phyloP scores from a whole-genome alignment of 2,113 vertebrate species.

The Nyctibius bracteatus region DNA sequence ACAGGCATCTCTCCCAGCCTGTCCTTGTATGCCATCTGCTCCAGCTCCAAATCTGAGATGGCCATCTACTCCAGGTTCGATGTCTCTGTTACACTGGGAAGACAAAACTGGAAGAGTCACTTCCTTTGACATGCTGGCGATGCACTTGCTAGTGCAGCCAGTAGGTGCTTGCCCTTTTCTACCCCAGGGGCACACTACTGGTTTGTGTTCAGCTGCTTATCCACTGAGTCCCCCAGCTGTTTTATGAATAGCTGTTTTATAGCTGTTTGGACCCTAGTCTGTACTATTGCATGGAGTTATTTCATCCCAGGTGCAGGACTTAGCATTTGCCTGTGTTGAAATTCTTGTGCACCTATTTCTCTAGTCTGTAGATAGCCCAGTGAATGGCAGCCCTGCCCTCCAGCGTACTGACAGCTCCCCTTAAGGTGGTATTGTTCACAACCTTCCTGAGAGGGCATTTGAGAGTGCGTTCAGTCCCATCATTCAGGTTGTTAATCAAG shows the following conservation, averaged over 20 bases:
- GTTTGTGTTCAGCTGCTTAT: background rate
- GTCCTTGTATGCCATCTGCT: background rate
- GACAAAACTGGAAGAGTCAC: background rate
- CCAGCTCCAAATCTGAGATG: background rate
- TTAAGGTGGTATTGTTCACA: background rate
- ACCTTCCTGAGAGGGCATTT: background rate
- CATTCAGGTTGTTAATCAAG: background rate
- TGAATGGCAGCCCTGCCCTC: background rate
- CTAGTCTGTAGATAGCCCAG: background rate
- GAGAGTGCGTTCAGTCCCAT: background rate
- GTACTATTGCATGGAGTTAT: background rate
- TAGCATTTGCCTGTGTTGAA: background rate
- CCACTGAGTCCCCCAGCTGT: background rate
- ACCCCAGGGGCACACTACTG: background rate
- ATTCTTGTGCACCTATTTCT: background rate
- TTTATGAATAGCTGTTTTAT: background rate
- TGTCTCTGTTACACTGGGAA: background rate
- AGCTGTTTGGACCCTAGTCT: background rate
- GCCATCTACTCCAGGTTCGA: background rate
- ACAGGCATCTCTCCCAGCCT: background rate
- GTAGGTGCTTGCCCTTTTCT: background rate
- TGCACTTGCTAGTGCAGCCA: background rate
- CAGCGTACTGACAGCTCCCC: background rate
- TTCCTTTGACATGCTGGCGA: background rate
- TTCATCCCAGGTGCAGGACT: background rate